Evolutionary conservation across 2,113 vertebrate species (phyloP), one percentile per base, ranked within the genome.

Genomic region (Tapirus terrestris): DNA sequence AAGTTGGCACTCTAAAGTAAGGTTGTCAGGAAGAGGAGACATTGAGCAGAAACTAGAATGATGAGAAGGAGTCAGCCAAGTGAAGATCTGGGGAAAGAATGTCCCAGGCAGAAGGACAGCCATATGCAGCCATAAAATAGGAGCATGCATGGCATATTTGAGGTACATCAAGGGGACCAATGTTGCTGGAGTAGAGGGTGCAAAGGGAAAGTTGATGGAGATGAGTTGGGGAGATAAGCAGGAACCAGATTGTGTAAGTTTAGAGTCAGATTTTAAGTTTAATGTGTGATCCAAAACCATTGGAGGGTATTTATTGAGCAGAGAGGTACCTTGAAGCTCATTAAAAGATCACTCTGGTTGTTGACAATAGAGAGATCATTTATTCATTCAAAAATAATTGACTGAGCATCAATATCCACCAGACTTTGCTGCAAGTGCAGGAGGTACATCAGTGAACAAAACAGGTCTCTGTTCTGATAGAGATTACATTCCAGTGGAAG

Each of bases 251-350:
- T 1, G 12, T 60, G 2, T 61, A 68, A 61, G 21, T 53, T 88
- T 56, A 63, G n/a, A 72, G 75, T 51, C 51, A 81, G 82, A 88
- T 84, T 88, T 96, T 70, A 96, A 88, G 51, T 56, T 93, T 94
- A 88, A 95, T 13, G 23, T 89, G 58, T 91, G 31, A 77, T 27
- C 48, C 39, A 39, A 93, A 93, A 51, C 12, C 36, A 93, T 16
- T 21, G 9, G 58, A 77, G 25, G 7, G 9, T 36, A 81, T 65
- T 93, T 72, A 65, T 16, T 96, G 51, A 91, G 86, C n/a, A 83
- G 33, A 67, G 3, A 73, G 48, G 16, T 61, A 2, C 25, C 39
- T 36, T 48, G 33, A 91, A 76, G 8, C 58, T 89, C 31, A 65
- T 58, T 84, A 61, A 68, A 93, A 91, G 70, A 84, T 80, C 39